phyloP scores from a whole-genome alignment of 1,140 invertebrate genomes.

The Pectinophora gossypiella region DNA sequence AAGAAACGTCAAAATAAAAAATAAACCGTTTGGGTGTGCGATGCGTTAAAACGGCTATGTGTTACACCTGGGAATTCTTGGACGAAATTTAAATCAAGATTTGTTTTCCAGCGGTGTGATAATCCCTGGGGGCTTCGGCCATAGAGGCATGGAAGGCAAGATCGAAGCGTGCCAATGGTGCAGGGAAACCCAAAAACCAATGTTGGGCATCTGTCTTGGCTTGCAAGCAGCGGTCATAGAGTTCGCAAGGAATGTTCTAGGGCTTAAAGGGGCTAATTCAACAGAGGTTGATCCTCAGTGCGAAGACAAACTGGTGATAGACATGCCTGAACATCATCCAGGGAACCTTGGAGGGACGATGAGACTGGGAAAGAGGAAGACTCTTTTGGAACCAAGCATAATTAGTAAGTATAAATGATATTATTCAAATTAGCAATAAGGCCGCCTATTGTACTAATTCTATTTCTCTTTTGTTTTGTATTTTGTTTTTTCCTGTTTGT shows the following conservation, averaged over 20 bases:
- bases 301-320: conserved; percentile 90
- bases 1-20: no score
- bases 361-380: conserved; percentile 94
- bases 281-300: conserved; percentile 89
- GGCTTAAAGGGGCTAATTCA: conserved; percentile 87
- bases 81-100: no score
- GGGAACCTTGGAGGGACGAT: conserved; percentile 98
- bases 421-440: no score
- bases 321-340: conserved; percentile 98
- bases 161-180: conserved; percentile 96
- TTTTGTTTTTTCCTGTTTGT: no score
- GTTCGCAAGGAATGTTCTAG: conserved; percentile 93
- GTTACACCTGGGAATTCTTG: no score
- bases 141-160: conserved; percentile 96
- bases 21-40: no score
- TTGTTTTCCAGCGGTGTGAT: conserved; percentile 90
- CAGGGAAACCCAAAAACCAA: conserved; percentile 91
- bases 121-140: conserved; percentile 98
- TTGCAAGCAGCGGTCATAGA: conserved; percentile 98
- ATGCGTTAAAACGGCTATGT: no score
- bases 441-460: no score
- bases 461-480: no score
- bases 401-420: conserved; percentile 83
- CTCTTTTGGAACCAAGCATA: conserved; percentile 85
- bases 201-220: conserved; percentile 97